phyloP scores from a whole-genome alignment of 2,797 vertebrate genomes.

The Loriculus beryllinus region DNA sequence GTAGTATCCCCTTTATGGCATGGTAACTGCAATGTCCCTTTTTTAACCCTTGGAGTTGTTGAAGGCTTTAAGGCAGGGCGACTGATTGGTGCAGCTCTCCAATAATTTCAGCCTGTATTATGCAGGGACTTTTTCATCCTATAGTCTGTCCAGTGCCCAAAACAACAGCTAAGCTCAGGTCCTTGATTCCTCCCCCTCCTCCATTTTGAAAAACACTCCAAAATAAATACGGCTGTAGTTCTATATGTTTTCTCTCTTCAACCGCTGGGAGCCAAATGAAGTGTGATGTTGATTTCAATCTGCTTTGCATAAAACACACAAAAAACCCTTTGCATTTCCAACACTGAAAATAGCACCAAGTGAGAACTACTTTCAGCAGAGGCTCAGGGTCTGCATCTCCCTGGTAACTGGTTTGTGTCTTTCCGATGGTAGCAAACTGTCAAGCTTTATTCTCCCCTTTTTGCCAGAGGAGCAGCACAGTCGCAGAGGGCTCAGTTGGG shows the following conservation, averaged over 20 bases:
- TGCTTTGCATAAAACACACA: slow-evolving; percentile 33
- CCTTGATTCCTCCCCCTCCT: background rate
- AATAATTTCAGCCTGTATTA: background rate
- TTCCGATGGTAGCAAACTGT: background rate
- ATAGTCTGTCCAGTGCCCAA: background rate
- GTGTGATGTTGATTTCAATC: slow-evolving; percentile 5
- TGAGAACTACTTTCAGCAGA: background rate
- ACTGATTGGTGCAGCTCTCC: background rate
- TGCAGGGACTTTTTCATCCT: accelerated
- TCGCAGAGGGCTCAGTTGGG: background rate
- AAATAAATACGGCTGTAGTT: slow-evolving; percentile 1
- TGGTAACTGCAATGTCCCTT: accelerated
- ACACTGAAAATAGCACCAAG: background rate
- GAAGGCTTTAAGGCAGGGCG: background rate
- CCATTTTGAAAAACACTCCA: background rate
- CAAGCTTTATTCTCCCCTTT: background rate
- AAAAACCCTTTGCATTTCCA: background rate
- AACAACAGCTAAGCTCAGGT: background rate
- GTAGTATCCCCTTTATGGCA: background rate
- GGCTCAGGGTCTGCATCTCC: background rate
- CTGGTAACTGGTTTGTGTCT: background rate
- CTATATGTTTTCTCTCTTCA: background rate
- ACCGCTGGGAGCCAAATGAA: slow-evolving; percentile 5
- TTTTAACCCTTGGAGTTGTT: accelerated
- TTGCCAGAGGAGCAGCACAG: background rate